Conservation (phyloP, 2,888 invertebrate species). For the Helicoverpa assulta region DNA sequence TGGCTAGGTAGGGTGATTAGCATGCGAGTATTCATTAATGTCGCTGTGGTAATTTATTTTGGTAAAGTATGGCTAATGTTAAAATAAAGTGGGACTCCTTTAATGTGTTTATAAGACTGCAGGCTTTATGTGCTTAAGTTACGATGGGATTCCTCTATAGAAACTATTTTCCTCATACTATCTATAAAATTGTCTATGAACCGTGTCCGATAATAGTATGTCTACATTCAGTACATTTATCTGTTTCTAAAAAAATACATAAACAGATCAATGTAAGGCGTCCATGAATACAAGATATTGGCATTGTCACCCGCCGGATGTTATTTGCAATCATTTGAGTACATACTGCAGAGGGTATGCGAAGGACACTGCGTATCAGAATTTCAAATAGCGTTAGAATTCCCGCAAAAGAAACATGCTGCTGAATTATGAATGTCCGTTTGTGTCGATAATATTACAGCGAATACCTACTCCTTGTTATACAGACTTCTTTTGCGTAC, state of each 20-base stretch:
- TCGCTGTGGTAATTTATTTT: neutral
- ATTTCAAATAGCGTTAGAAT: slow-evolving; percentile 68
- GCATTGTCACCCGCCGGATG: slow-evolving; percentile 75
- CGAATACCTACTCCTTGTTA: slow-evolving; percentile 7
- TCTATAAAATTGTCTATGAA: neutral
- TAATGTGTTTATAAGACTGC: neutral
- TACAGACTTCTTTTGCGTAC: neutral
- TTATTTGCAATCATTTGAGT: slow-evolving; percentile 71
- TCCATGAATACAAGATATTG: slow-evolving; percentile 41
- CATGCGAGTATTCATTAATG: neutral
- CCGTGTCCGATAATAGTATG: neutral
- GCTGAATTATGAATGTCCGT: slow-evolving; percentile 45
- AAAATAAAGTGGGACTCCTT: neutral
- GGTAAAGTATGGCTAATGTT: neutral
- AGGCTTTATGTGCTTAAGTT: too few relatives aligned
- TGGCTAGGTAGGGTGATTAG: slow-evolving; percentile 14
- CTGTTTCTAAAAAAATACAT: slow-evolving; percentile 16
- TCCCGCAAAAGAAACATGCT: slow-evolving; percentile 29
- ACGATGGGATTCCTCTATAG: too few relatives aligned
- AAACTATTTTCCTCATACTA: too few relatives aligned
- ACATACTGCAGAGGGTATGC: slow-evolving; percentile 75
- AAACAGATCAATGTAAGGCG: slow-evolving; percentile 35
- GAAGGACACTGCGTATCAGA: slow-evolving; percentile 84
- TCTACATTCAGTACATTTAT: neutral
- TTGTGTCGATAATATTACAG: slow-evolving; percentile 26